Evolutionary conservation across 1,140 invertebrate species (phyloP).

Genomic region (Aphelinus certus): DNA sequence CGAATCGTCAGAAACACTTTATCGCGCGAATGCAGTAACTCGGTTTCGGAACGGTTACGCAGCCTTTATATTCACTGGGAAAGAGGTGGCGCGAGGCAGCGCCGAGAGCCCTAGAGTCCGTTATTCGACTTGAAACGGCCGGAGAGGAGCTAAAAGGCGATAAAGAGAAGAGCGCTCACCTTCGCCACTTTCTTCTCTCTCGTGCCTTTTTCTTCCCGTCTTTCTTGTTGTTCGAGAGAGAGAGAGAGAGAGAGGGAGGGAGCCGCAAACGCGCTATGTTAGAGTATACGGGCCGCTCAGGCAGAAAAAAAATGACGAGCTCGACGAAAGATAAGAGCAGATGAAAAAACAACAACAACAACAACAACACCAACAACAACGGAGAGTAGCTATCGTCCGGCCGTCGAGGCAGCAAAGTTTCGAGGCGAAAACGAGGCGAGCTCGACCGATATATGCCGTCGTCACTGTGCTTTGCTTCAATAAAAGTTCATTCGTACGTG

Average conservation of each 20-base stretch:
- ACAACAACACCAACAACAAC: neutral
- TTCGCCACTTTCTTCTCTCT: neutral
- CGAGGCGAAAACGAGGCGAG: no score
- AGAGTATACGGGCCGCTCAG: neutral
- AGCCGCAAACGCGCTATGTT: neutral
- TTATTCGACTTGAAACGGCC: constrained; percentile 29
- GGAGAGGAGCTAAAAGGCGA: constrained; percentile 29
- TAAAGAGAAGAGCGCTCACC: constrained; percentile 27
- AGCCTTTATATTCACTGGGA: neutral
- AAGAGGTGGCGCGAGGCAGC: neutral
- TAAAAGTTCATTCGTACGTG: no score
- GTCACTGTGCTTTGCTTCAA: no score
- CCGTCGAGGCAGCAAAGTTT: no score
- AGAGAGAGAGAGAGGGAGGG: no score
- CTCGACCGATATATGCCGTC: no score
- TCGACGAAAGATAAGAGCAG: neutral
- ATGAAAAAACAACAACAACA: neutral
- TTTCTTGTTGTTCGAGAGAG: constrained; percentile 8
- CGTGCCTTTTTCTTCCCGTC: neutral
- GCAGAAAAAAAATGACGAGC: constrained; percentile 15
- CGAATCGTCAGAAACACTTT: no score
- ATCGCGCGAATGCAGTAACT: no score
- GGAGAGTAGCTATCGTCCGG: no score
- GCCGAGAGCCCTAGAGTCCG: constrained; percentile 27
- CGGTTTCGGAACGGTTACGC: no score